Percentiles rank a stretch among this genome's conserved stretches.
These are phyloP conservation scores for Antennarius maculatus DNA, from an alignment of 2,797 vertebrate species.

Conservation along the genomic window DNA sequence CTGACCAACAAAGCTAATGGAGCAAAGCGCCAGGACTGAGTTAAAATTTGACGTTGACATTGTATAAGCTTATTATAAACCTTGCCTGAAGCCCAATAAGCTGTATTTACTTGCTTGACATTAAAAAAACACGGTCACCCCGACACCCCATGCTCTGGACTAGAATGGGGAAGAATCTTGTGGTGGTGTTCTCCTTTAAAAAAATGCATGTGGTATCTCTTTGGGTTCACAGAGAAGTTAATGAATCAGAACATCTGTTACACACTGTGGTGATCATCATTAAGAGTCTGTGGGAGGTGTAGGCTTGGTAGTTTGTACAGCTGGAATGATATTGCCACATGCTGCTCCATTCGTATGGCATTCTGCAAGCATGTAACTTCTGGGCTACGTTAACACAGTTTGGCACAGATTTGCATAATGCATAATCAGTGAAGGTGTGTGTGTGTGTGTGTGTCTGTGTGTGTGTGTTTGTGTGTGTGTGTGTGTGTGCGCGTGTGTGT, in stretches of 20 bases:
- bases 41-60: no score
- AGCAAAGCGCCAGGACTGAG: no score
- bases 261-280: slow-evolving; percentile 62
- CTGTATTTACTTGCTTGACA: neutral
- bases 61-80: no score
- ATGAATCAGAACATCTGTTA: slow-evolving; percentile 70
- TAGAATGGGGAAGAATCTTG: slow-evolving; percentile 29
- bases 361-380: slow-evolving; percentile 26
- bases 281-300: slow-evolving; percentile 55
- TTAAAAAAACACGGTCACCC: slow-evolving; percentile 27
- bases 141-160: slow-evolving; percentile 11
- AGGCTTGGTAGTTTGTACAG: slow-evolving; percentile 45
- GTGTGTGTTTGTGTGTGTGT: no score
- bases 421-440: slow-evolving; percentile 16
- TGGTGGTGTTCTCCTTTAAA: slow-evolving; percentile 33
- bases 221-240: slow-evolving; percentile 70
- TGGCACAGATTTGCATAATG: slow-evolving; percentile 30
- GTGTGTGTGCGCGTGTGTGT: no score
- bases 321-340: slow-evolving; percentile 58
- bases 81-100: no score
- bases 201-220: slow-evolving; percentile 41
- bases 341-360: slow-evolving; percentile 44
- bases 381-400: slow-evolving; percentile 38
- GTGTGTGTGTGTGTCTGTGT: no score
- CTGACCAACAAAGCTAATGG: no score